These are phyloP conservation scores for Geococcyx californianus DNA, from an alignment of 2,113 vertebrate species.

Conservation along the genomic window DNA sequence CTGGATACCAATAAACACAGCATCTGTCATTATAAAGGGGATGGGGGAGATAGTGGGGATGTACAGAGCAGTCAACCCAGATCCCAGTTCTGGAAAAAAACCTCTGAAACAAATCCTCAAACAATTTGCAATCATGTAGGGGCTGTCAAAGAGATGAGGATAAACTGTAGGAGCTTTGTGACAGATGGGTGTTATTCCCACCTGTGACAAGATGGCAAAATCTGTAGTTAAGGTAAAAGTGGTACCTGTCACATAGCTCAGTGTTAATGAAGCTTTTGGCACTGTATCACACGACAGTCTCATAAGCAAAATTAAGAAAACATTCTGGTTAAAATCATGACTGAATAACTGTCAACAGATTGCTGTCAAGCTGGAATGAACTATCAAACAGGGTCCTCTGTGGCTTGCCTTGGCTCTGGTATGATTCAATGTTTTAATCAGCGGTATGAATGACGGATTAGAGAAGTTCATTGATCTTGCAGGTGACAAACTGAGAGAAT, in stretches of 20 bases:
- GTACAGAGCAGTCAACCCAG: background rate
- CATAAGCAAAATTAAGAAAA: background rate
- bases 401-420: background rate
- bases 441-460: background rate
- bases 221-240: background rate
- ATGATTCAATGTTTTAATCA: background rate
- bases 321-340: background rate
- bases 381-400: background rate
- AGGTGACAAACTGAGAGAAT: background rate
- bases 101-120: background rate
- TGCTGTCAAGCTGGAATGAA: background rate
- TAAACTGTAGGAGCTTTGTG: background rate
- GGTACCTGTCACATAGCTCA: conserved; percentile 19
- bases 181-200: background rate
- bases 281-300: background rate
- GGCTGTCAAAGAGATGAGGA: background rate
- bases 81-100: background rate
- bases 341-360: background rate
- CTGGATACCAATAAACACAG: background rate
- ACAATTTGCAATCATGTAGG: background rate
- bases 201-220: background rate
- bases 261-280: background rate
- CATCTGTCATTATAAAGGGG: background rate
- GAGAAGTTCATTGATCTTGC: background rate
- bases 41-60: no score